phyloP scores from a whole-genome alignment of 1,140 invertebrate genomes.

The Bombus terrestris region DNA sequence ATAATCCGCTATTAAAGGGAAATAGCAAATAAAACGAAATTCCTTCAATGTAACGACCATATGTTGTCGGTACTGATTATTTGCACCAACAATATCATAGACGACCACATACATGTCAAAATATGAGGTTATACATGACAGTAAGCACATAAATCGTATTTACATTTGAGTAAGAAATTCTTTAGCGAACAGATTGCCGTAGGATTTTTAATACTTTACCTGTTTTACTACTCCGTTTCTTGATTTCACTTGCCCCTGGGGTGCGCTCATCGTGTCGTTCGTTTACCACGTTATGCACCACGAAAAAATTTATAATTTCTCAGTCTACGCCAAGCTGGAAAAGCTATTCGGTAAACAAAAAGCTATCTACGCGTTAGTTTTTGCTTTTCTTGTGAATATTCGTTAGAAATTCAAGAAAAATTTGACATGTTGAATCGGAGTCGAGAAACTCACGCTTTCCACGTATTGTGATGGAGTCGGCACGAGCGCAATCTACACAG shows the following conservation, averaged over 20 bases:
- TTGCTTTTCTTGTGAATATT: conserved; percentile 38
- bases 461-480: conserved; percentile 65
- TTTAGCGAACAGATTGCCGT: not conserved
- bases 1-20: not conserved
- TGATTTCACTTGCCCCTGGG: conserved; percentile 76
- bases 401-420: conserved; percentile 62
- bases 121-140: conserved; percentile 42
- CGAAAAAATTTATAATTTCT: conserved; percentile 46
- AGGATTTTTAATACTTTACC: conserved; percentile 75
- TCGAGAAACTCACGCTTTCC: conserved; percentile 59
- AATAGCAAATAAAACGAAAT: not conserved
- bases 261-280: conserved; percentile 80
- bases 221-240: conserved; percentile 84
- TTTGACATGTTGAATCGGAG: conserved; percentile 69
- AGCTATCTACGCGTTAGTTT: conserved; percentile 26
- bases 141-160: conserved; percentile 27
- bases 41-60: conserved; percentile 35
- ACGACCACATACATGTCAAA: conserved; percentile 9
- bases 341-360: not conserved
- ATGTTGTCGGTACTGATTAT: conserved; percentile 47
- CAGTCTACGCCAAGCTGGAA: not conserved
- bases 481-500: conserved; percentile 76
- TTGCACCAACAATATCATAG: conserved; percentile 2
- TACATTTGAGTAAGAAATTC: not conserved
- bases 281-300: conserved; percentile 40